Conservation (phyloP, 1,140 invertebrate species). For the Scaptomyza hsui region DNA sequence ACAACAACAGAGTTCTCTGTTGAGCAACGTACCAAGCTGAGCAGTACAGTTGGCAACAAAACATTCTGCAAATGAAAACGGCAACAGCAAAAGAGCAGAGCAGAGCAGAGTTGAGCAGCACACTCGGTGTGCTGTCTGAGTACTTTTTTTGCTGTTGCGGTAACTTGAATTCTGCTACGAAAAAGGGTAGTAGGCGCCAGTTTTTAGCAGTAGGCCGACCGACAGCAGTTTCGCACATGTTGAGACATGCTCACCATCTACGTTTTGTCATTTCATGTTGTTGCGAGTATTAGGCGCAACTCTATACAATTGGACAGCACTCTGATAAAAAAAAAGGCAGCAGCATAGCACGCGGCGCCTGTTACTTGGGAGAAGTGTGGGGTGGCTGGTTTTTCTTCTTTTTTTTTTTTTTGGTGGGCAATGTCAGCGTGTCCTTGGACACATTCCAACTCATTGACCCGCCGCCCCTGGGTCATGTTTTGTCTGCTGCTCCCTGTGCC, state of each 20-base stretch:
- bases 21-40: constrained; percentile 24
- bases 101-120: constrained; percentile 19
- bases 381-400: no score
- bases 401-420: constrained; percentile 22
- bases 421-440: constrained; percentile 72
- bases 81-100: constrained; percentile 48
- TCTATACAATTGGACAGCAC: constrained; percentile 1
- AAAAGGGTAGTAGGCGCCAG: constrained; percentile 51
- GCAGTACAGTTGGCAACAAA: constrained; percentile 81
- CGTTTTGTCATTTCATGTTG: constrained; percentile 13
- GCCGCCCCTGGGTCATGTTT: constrained; percentile 22
- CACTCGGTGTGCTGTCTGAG: constrained; percentile 35
- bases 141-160: constrained; percentile 35
- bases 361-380: constrained; percentile 23
- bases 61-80: constrained; percentile 70
- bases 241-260: constrained; percentile 13
- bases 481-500: constrained; percentile 25
- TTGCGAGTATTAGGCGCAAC: constrained; percentile 41
- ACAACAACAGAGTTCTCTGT: constrained; percentile 55
- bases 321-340: constrained; percentile 1
- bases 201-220: constrained; percentile 28
- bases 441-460: constrained; percentile 64
- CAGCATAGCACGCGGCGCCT: constrained; percentile 19
- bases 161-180: constrained; percentile 42
- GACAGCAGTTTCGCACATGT: constrained; percentile 9